Evolutionary conservation across 2,797 vertebrate genomes (phyloP).

Genomic region (Lacerta bilineata): DNA sequence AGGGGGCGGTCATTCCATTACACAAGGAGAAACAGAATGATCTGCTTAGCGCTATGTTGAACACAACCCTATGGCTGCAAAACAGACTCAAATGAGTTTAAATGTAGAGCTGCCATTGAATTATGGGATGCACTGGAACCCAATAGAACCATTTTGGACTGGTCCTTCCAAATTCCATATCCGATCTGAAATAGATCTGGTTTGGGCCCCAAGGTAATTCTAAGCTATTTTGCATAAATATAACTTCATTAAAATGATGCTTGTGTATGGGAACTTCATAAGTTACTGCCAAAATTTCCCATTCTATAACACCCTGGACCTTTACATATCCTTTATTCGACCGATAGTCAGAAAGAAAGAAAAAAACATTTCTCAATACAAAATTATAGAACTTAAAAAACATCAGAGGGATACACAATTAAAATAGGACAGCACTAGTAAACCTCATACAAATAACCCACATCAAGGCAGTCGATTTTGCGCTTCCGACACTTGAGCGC

Average conservation of each 20-base stretch:
- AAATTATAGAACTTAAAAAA: too few species aligned
- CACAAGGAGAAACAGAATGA: too few species aligned
- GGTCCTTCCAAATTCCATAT: neutral
- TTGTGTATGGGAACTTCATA: neutral
- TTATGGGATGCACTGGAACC: neutral
- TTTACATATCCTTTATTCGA: neutral
- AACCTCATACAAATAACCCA: too few species aligned
- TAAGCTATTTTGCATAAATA: neutral
- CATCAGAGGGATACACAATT: too few species aligned
- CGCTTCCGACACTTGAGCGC: too few species aligned
- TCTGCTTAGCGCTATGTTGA: too few species aligned
- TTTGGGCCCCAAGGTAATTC: neutral
- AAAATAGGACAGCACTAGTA: too few species aligned
- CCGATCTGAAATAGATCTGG: neutral
- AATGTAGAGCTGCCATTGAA: neutral
- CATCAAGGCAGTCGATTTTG: too few species aligned
- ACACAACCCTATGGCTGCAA: too few species aligned
- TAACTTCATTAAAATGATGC: neutral
- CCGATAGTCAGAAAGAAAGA: too few species aligned
- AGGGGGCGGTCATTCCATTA: too few species aligned
- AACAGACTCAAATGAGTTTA: neutral
- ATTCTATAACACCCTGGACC: neutral
- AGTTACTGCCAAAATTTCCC: neutral
- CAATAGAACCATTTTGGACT: neutral
- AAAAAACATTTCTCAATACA: too few species aligned